Base-by-base conservation (phyloP, 1,140 invertebrate genomes). In the Homalodisca vitripennis region DNA sequence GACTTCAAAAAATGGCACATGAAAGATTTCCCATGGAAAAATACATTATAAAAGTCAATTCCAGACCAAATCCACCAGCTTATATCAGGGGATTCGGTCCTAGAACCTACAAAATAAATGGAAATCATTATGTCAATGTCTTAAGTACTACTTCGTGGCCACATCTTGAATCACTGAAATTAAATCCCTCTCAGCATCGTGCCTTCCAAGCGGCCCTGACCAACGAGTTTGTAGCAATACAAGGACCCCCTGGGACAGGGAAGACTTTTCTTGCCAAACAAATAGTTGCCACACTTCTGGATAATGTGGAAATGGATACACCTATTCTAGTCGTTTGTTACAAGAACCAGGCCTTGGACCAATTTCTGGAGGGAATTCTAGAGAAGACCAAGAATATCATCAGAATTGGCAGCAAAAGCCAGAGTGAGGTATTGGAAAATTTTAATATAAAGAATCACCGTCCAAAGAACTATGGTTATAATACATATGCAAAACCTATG, bases 261-360 rank as follows among this genome's bases (percentile, higher is more conserved):
- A 93, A 94, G 80, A 92, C 92, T 0, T 89, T 82, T 75, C 74
- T 93, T n/a, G 90, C 89, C 1, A 78, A 90, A 13, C 84, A 89
- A 79, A 81, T 92, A 30, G 82, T 85, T 0, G 78, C 85, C 69
- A 82, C 82, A 1, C 75, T 92, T 3, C 73, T 91, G 12, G 47
- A 82, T 22, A 88, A 87, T 74, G 69, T 78, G 12, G 64, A 47
- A 22, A 24, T n/a, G 3, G 3, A 27, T 3, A 31, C 63, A 10
- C 88, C 90, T 2, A 88, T 95, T 67, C 78, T 95, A 1, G 81
- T 96, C 12, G 86, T 95, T 24, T 93, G 92, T 76, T 92, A 88
- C 73, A 94, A 92, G 0, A 95, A 95, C 77, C 92, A 95, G 79
- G 92, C 93, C 0, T 76, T 95, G 2, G 93, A 95, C 82, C 92